Base-by-base conservation (phyloP, 2,888 invertebrate species). In the Diarsia rubi region DNA sequence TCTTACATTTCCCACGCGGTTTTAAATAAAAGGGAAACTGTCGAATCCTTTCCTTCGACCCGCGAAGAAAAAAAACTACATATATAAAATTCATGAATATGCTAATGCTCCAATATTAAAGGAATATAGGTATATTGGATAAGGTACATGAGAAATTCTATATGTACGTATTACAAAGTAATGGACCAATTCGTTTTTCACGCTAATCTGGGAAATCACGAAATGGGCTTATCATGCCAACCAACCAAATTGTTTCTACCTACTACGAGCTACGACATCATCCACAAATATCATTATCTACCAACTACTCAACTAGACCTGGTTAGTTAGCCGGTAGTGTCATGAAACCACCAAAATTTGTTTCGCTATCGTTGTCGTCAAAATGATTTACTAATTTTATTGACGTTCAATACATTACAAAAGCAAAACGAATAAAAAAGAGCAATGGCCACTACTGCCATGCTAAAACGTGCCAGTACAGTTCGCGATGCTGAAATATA, bases 61-160 rank as follows among this genome's bases (percentile, higher is more conserved):
- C 73, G 57, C 63, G 64, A 74, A 62, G 69, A 66, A 77, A 78
- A 69, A 81, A 67, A 81, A 78, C 70, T 69, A 78, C 77, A 76
- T 83, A 76, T 83, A 82, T 68, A 76, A 87, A 83, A 88, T 83
- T 86, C 86, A 88, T 86, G 69, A 77, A 78, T 81, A 87, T 88
- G 83, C 69, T 86, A 86, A 86, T 86, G 37, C 54, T 62, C n/a
- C 66, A 69, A 79, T 83, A 81, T 83, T 83, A 84, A 75, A 81
- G 72, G 64, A 81, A 82, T 79, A 81, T 73, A n/a, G n/a, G n/a
- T n/a, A 75, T 78, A 75, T 78, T 62, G 71, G 37, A 67, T 73
- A 82, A 62, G 67, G 65, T 76, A 77, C 57, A 69, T 54, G 31
- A 64, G 52, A 62, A 62, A 54, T 62, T 57, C 14, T 52, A 60